These are phyloP conservation scores for Urocynchramus pylzowi DNA, from an alignment of 2,113 vertebrate species.

Conservation along the genomic window DNA sequence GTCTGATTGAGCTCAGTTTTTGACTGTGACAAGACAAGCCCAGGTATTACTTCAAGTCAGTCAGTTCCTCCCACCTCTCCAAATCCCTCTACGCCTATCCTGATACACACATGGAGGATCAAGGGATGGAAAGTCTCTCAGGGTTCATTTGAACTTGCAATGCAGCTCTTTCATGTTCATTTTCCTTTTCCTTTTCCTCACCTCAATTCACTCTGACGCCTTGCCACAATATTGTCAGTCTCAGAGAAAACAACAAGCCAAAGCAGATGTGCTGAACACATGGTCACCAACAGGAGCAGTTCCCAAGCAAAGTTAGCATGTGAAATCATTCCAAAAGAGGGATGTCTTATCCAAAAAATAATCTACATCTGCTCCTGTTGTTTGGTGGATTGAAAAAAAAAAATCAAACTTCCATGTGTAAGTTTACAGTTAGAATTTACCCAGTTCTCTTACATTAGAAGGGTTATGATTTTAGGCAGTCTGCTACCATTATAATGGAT, in stretches of 20 bases:
- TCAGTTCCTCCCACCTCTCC: neutral
- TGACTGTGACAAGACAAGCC: conserved; percentile 20
- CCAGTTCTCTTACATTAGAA: neutral
- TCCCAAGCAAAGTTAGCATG: conserved; percentile 64
- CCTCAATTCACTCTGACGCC: conserved; percentile 48
- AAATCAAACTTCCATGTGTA: neutral
- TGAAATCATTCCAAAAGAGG: conserved; percentile 54
- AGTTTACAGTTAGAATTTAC: neutral
- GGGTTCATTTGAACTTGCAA: neutral
- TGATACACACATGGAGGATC: neutral
- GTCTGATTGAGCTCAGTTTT: neutral
- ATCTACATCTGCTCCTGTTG: conserved; percentile 49
- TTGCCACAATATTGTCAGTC: conserved; percentile 65
- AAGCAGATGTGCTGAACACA: conserved; percentile 69
- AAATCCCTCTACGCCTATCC: neutral
- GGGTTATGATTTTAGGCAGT: neutral
- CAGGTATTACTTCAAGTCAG: conserved; percentile 7
- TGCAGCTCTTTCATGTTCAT: conserved; percentile 34
- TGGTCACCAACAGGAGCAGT: conserved; percentile 60
- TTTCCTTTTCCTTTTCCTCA: conserved; percentile 30
- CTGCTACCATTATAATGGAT: neutral
- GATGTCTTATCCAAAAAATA: conserved; percentile 45
- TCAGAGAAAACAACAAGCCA: conserved; percentile 61
- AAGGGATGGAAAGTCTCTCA: conserved; percentile 6
- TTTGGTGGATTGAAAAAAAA: neutral